Conservation (phyloP, 2,113 vertebrate genomes). For the Talpa occidentalis region DNA sequence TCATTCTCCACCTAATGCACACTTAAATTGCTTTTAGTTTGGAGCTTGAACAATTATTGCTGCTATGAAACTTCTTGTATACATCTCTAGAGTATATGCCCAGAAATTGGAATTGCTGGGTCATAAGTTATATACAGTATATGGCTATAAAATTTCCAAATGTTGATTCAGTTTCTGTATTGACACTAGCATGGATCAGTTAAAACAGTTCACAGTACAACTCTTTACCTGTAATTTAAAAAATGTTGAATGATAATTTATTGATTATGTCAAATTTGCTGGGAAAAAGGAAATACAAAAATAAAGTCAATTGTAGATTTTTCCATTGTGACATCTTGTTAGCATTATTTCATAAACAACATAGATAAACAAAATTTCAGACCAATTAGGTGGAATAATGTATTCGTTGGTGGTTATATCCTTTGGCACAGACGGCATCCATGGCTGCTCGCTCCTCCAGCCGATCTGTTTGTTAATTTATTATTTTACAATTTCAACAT, state of each 20-base stretch:
- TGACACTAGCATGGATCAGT: not conserved
- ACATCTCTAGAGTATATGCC: not conserved
- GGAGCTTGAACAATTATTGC: not conserved
- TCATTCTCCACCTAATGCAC: not conserved
- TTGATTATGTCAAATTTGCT: not conserved
- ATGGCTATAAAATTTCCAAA: not conserved
- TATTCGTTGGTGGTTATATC: not conserved
- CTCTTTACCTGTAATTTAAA: not conserved
- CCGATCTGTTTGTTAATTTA: not conserved
- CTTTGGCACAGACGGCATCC: too few species aligned
- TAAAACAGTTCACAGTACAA: not conserved
- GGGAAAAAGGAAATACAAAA: not conserved
- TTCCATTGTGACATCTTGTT: not conserved
- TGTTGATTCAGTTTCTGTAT: not conserved
- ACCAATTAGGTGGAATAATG: not conserved
- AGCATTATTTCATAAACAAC: not conserved
- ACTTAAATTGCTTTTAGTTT: not conserved
- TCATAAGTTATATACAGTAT: not conserved
- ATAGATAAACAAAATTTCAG: not conserved
- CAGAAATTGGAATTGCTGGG: not conserved
- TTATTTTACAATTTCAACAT: not conserved
- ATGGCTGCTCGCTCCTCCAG: too few species aligned
- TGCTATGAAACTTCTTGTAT: not conserved
- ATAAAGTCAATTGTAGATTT: not conserved
- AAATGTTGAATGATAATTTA: not conserved